Conservation (phyloP, 2,888 invertebrate species). For the Helicoverpa assulta region DNA sequence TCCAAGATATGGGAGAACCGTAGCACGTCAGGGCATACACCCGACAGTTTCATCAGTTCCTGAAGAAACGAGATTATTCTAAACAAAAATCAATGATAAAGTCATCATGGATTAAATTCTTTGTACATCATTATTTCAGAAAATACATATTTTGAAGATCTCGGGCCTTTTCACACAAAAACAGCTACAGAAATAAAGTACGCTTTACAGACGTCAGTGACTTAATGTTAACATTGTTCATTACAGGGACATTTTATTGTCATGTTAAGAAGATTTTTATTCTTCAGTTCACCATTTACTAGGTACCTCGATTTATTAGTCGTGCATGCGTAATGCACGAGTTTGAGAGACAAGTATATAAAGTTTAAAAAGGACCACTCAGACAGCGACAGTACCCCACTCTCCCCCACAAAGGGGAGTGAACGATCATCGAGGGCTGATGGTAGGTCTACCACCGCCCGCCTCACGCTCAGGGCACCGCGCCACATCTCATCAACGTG, state of each 20-base stretch:
- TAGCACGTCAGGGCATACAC: slow-evolving; percentile 48
- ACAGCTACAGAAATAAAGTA: too few species aligned
- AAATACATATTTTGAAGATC: too few species aligned
- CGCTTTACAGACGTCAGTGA: too few species aligned
- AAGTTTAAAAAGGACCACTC: slow-evolving; percentile 25
- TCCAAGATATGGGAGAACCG: slow-evolving; percentile 60
- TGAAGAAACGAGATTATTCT: slow-evolving; percentile 21
- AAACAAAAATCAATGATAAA: neutral
- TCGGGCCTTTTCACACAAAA: too few species aligned
- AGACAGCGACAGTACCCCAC: slow-evolving; percentile 44
- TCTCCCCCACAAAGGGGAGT: slow-evolving; percentile 24
- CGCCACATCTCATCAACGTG: slow-evolving; percentile 41
- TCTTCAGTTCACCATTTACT: too few species aligned
- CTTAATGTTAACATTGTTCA: too few species aligned
- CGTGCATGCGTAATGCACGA: too few species aligned
- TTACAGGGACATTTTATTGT: too few species aligned
- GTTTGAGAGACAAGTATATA: neutral
- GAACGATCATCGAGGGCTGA: slow-evolving; percentile 40
- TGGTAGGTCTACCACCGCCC: slow-evolving; percentile 28
- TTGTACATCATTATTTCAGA: too few species aligned
- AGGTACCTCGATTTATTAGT: too few species aligned
- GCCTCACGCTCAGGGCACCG: slow-evolving; percentile 39
- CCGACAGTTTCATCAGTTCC: slow-evolving; percentile 64
- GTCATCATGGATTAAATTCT: too few species aligned
- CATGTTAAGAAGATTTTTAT: too few species aligned